Conservation (phyloP, 2,888 invertebrate genomes). For the Ophioninae sp. region DNA sequence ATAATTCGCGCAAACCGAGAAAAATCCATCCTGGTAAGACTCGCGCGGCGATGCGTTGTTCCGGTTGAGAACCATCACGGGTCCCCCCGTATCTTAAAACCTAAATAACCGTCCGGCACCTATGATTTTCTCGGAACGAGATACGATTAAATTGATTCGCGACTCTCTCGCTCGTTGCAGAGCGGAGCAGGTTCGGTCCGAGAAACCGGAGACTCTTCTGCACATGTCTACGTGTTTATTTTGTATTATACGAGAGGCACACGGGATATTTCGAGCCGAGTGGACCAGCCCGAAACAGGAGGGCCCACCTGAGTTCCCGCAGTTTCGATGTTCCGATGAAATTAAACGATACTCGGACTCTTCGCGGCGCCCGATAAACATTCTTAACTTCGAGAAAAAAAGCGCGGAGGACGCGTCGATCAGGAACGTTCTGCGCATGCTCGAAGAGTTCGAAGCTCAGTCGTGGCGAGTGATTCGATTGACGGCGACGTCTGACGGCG, state of each 20-base stretch:
- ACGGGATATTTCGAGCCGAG: background rate
- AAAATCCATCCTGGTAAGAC: background rate
- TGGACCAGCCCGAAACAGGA: background rate
- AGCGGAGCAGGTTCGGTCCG: constrained; percentile 52
- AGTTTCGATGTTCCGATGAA: background rate
- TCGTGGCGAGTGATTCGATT: background rate
- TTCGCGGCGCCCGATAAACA: background rate
- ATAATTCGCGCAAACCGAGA: background rate
- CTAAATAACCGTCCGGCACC: constrained; percentile 75
- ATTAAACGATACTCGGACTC: background rate
- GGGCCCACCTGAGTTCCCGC: background rate
- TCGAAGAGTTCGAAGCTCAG: too few species aligned
- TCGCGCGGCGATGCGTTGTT: background rate
- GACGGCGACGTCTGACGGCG: constrained; percentile 10
- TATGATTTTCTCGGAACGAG: constrained; percentile 78
- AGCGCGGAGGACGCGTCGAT: background rate
- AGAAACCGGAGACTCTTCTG: constrained; percentile 24
- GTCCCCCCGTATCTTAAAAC: constrained; percentile 71
- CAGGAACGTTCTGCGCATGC: background rate
- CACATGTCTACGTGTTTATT: constrained; percentile 6
- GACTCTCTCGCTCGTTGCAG: constrained; percentile 59
- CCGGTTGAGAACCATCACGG: constrained; percentile 72
- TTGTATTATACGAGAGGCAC: background rate
- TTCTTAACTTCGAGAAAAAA: background rate
- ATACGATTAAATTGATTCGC: constrained; percentile 79